These are phyloP conservation scores for Kryphioiulus occultus DNA, from an alignment of 2,888 invertebrate genomes.

Conservation along the genomic window DNA sequence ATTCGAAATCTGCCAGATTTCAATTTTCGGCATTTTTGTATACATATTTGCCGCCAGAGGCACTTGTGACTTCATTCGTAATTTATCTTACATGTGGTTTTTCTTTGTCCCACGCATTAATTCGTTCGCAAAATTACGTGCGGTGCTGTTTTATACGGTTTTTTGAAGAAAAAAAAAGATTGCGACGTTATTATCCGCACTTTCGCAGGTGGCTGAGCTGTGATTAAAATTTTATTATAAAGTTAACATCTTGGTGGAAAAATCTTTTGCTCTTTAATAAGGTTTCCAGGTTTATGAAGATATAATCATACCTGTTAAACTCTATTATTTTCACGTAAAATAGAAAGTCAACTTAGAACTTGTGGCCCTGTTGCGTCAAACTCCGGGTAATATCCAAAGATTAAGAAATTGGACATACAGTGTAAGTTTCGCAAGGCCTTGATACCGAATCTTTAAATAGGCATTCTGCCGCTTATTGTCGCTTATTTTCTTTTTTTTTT, in stretches of 20 bases:
- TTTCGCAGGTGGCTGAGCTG: slow-evolving; percentile 9
- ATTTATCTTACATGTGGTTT: background rate
- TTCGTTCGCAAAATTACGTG: background rate
- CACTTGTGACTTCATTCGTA: background rate
- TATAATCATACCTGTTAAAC: background rate
- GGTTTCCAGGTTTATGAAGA: slow-evolving; percentile 31
- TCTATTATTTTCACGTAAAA: background rate
- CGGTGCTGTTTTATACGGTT: background rate
- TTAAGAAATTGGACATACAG: background rate
- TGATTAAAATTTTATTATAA: background rate
- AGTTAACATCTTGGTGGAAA: background rate
- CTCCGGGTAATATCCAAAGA: background rate
- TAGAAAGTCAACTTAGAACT: background rate
- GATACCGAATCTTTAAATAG: background rate
- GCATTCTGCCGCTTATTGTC: no score
- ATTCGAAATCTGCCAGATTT: background rate
- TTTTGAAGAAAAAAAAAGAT: background rate
- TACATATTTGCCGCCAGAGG: background rate
- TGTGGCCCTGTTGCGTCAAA: background rate
- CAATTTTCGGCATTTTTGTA: background rate
- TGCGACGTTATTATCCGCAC: background rate
- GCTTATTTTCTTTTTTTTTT: background rate
- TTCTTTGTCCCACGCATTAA: background rate
- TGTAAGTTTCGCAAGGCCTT: background rate
- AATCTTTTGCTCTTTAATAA: background rate